phyloP scores from a whole-genome alignment of 1,140 invertebrate species.

The Venustaconcha ellipsiformis region DNA sequence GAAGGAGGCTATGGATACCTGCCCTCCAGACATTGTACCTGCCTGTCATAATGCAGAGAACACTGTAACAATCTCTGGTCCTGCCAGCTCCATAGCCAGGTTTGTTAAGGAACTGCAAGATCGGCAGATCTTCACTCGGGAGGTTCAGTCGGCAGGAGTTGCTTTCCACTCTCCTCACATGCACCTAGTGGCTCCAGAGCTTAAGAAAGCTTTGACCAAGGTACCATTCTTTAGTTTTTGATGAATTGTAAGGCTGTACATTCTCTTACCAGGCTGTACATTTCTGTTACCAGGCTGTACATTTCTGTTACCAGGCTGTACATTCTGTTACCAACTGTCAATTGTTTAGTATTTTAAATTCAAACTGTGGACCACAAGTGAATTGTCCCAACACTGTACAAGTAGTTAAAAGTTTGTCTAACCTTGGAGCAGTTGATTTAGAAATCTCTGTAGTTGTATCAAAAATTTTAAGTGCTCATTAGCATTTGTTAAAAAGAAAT shows the following conservation, averaged over 20 bases:
- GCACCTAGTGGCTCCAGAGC: constrained; percentile 82
- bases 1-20: constrained; percentile 82
- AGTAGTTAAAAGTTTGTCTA: neutral
- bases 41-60: constrained; percentile 95
- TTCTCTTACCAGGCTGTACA: neutral
- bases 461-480: too few species aligned
- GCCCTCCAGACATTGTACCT: constrained; percentile 80
- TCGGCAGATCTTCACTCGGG: constrained; percentile 87
- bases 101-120: constrained; percentile 81
- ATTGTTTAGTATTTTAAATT: neutral
- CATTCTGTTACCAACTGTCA: neutral
- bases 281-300: neutral
- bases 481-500: too few species aligned
- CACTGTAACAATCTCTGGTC: constrained; percentile 93
- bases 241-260: neutral
- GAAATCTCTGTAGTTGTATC: too few species aligned
- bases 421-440: neutral
- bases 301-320: neutral
- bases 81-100: constrained; percentile 76
- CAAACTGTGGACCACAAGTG: neutral
- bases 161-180: constrained; percentile 97
- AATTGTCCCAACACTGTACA: neutral
- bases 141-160: constrained; percentile 87
- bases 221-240: constrained; percentile 63
- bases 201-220: constrained; percentile 81